These are phyloP conservation scores for Scrobipalpa costella DNA, from an alignment of 2,888 invertebrate species.

Conservation along the genomic window DNA sequence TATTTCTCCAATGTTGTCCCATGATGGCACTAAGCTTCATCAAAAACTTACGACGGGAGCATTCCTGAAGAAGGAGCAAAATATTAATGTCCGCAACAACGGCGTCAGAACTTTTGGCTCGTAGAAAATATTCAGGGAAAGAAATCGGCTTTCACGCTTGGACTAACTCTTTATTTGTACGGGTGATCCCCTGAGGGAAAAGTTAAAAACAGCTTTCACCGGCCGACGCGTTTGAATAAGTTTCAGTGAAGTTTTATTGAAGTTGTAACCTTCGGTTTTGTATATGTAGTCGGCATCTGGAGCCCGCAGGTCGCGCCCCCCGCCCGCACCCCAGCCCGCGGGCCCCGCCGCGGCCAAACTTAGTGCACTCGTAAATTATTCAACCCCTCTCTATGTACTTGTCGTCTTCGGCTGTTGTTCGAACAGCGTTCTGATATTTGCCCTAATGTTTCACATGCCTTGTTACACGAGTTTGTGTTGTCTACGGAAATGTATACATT, in stretches of 20 bases:
- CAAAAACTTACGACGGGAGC: constrained; percentile 1
- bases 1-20: not conserved
- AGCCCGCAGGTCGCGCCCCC: constrained; percentile 47
- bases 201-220: constrained; percentile 77
- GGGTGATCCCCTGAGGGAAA: constrained; percentile 66
- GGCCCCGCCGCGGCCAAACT: constrained; percentile 64
- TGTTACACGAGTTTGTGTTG: constrained; percentile 17
- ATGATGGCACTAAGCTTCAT: not conserved
- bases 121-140: constrained; percentile 54
- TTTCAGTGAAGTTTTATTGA: constrained; percentile 60
- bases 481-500: constrained; percentile 10
- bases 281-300: constrained; percentile 65
- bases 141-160: constrained; percentile 62
- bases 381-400: constrained; percentile 66
- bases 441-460: constrained; percentile 22
- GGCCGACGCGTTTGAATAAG: constrained; percentile 61
- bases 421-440: constrained; percentile 52
- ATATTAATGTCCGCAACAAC: constrained; percentile 6
- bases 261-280: constrained; percentile 68
- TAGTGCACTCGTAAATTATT: constrained; percentile 77
- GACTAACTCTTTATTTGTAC: constrained; percentile 75
- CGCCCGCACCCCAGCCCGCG: constrained; percentile 52
- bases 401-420: constrained; percentile 56
- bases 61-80: constrained; percentile 2
- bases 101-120: constrained; percentile 40